These are phyloP conservation scores for Pseudopodoces humilis DNA, from an alignment of 2,113 vertebrate genomes.

Conservation along the genomic window DNA sequence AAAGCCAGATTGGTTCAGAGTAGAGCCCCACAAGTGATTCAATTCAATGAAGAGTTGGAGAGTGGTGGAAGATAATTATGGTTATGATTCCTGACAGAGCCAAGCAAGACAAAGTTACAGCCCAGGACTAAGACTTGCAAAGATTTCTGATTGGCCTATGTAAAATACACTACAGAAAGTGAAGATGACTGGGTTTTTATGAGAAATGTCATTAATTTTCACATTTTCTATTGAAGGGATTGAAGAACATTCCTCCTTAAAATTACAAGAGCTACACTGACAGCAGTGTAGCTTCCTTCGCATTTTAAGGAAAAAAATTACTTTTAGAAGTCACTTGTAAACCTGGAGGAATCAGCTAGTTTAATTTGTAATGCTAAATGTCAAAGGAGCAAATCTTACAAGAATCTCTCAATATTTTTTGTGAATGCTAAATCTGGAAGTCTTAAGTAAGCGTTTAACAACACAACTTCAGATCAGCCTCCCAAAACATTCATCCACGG, in stretches of 20 bases:
- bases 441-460: background rate
- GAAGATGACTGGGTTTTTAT: background rate
- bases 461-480: background rate
- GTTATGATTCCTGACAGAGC: background rate
- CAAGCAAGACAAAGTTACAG: background rate
- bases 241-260: background rate
- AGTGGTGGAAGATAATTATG: background rate
- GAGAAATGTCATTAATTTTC: background rate
- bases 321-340: background rate
- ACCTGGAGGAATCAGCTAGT: background rate
- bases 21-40: background rate
- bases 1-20: background rate
- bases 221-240: background rate
- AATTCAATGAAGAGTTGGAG: background rate
- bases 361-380: background rate
- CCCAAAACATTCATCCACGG: background rate
- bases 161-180: background rate
- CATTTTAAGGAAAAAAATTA: background rate
- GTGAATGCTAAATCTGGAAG: background rate
- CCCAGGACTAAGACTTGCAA: background rate
- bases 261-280: background rate
- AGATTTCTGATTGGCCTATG: background rate
- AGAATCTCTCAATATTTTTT: background rate
- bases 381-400: background rate
- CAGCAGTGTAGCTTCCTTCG: background rate